A percentile compares a stretch with the other conserved stretches of the same genome.
These are phyloP conservation scores for Mellivora capensis DNA, from an alignment of 2,113 vertebrate genomes.

Conservation along the genomic window DNA sequence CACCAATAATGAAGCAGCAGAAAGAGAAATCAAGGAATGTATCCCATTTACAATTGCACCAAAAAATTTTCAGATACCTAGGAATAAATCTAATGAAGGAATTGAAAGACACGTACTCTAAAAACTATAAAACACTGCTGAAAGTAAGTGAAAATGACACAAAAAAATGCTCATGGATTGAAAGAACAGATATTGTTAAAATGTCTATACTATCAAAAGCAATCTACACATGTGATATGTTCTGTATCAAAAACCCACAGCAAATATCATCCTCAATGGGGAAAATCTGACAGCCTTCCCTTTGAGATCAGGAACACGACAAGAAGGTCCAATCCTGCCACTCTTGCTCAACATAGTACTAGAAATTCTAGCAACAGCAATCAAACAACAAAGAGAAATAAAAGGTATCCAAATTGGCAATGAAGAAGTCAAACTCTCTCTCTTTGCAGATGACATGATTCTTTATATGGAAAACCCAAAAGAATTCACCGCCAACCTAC, in stretches of 20 bases:
- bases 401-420: too few relatives aligned
- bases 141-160: background rate
- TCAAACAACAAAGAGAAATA: too few relatives aligned
- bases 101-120: background rate
- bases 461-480: too few relatives aligned
- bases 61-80: background rate
- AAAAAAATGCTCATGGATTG: background rate
- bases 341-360: too few relatives aligned
- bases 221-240: background rate
- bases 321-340: too few relatives aligned
- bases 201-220: background rate
- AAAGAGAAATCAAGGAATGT: background rate
- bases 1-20: background rate
- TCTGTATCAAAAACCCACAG: background rate
- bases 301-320: too few relatives aligned
- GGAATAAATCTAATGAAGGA: background rate
- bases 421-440: too few relatives aligned
- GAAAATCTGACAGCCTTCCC: too few relatives aligned
- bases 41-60: background rate
- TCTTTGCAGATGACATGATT: too few relatives aligned
- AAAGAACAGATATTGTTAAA: background rate
- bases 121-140: background rate
- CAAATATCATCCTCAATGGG: too few relatives aligned
- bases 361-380: too few relatives aligned
- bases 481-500: too few relatives aligned